phyloP scores from a whole-genome alignment of 2,888 invertebrate species.

The Drosophila dives region DNA sequence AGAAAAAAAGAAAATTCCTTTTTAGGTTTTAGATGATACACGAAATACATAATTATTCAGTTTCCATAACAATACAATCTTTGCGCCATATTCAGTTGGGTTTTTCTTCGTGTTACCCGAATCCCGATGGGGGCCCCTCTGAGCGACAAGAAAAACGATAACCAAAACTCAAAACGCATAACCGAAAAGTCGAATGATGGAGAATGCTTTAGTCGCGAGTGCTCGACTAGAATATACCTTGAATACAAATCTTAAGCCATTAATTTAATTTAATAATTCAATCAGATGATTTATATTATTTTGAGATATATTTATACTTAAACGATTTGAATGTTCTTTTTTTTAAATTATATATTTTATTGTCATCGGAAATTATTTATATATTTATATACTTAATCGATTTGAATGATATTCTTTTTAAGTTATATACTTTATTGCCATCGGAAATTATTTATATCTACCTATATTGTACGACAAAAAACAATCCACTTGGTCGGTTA shows the following conservation, averaged over 20 bases:
- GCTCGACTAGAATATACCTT: not conserved
- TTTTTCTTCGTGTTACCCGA: constrained; percentile 39
- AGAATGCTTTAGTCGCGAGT: not conserved
- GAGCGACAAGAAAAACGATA: constrained; percentile 31
- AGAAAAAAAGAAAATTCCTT: not conserved
- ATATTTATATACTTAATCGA: not conserved
- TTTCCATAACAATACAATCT: constrained; percentile 11
- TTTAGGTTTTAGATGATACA: not conserved
- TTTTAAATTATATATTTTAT: not conserved
- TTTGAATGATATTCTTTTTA: not conserved
- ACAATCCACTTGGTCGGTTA: not conserved
- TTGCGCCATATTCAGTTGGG: constrained; percentile 8
- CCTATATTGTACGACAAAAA: not conserved
- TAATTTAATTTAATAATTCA: not conserved
- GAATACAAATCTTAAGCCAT: not conserved
- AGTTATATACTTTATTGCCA: not conserved
- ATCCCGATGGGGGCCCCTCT: constrained; percentile 17
- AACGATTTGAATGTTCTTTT: not conserved
- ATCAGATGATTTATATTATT: not conserved
- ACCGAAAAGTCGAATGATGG: not conserved
- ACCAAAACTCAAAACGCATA: constrained; percentile 11
- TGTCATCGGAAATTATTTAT: not conserved
- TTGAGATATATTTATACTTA: not conserved
- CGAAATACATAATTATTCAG: not conserved
- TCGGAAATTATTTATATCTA: not conserved